Evolutionary conservation across 2,113 vertebrate species (phyloP), one percentile per base, ranked within the genome.

Genomic region (Reinhardtius hippoglossoides): DNA sequence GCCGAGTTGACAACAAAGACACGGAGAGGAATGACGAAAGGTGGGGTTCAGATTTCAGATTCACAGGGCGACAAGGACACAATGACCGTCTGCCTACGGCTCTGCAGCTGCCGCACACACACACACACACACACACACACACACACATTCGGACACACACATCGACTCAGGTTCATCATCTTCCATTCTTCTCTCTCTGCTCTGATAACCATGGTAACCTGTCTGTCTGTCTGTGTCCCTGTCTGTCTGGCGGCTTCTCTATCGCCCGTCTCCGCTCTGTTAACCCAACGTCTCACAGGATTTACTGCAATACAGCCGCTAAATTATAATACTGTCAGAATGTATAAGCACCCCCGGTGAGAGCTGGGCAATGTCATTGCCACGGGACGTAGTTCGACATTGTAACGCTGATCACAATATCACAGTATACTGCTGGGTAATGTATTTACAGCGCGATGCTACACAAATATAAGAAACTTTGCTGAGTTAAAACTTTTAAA

Each of bases 161-260:
- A 68, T 7, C 24, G 42, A 74, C 52, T 27, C 48, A 74, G 65
- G 82, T 88, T 87, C 71, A 75, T 80, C 73, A 81, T 78, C 85
- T 80, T 73, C 68, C 40, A 67, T 81, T 88, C 67, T 84, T 56
- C 72, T 81, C 85, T 89, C 73, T 88, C 76, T 78, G 88, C 90
- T 88, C 87, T 91, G 83, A 91, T 91, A 91, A 89, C 80, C 85
- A 87, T 81, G 76, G 76, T 82, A 88, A 90, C 85, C 78, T 73
- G 66, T 79, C 80, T 80, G 46, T 82, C 76, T 81, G 71, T 74
- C 78, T 78, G 80, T 76, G 37, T 40, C 37, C 2, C 35, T 74
- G 59, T 72, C 76, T 81, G 69, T 71, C 78, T 81, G 69, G 68
- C 23, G 71, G 78, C 69, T 67, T 81, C 65, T 81, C 71, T 73